Evolutionary conservation across 2,888 invertebrate species (phyloP).

Genomic region (Periphyllus acericola): DNA sequence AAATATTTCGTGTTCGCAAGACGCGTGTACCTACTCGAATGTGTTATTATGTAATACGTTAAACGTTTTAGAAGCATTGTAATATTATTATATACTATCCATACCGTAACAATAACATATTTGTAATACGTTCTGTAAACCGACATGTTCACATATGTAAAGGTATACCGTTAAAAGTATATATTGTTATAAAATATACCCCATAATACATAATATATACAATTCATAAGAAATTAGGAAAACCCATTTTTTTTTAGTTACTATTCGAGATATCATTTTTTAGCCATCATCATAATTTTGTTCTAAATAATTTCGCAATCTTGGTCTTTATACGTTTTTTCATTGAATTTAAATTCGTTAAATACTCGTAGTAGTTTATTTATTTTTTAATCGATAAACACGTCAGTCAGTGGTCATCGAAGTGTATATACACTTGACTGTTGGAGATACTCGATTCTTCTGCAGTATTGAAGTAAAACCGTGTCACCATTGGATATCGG

Average conservation of each 20-base stretch:
- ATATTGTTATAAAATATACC: too few relatives aligned
- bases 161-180: neutral
- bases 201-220: neutral
- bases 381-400: too few relatives aligned
- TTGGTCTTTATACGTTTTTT: neutral
- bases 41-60: neutral
- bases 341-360: neutral
- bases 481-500: neutral
- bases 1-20: neutral
- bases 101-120: neutral
- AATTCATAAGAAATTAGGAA: neutral
- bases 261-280: neutral
- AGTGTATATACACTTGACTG: too few relatives aligned
- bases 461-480: too few relatives aligned
- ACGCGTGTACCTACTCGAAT: neutral
- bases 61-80: too few relatives aligned
- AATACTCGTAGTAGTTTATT: too few relatives aligned
- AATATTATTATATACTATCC: neutral
- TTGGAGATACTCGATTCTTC: too few relatives aligned
- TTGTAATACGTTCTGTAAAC: neutral
- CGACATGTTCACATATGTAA: neutral
- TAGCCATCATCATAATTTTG: neutral
- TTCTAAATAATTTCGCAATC: neutral
- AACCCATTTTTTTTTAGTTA: neutral
- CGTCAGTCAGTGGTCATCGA: too few relatives aligned